These are phyloP conservation scores for Rhynchomys soricoides DNA, from an alignment of 2,113 vertebrate genomes.

Conservation along the genomic window DNA sequence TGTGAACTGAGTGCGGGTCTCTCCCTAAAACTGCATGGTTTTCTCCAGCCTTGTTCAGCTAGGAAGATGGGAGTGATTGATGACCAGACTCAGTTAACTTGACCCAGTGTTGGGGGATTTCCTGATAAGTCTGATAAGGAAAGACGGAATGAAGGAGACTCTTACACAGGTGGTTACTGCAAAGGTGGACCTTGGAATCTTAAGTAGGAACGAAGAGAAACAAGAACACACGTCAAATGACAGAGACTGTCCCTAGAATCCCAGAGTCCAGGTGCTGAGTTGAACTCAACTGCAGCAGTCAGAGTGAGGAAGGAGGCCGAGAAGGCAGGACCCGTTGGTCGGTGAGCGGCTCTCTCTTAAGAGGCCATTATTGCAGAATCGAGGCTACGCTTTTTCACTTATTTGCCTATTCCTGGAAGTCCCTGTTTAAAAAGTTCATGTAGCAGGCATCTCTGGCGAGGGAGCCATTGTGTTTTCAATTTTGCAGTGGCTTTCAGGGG, in stretches of 20 bases:
- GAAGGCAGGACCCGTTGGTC: neutral
- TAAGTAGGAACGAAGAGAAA: neutral
- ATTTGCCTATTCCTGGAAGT: slow-evolving; percentile 14
- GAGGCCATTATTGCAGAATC: neutral
- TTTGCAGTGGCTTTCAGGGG: neutral
- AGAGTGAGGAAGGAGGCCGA: neutral
- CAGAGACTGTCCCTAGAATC: neutral
- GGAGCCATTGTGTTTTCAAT: neutral
- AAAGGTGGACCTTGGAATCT: neutral
- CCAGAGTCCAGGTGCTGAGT: neutral
- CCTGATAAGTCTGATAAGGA: neutral
- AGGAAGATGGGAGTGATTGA: neutral
- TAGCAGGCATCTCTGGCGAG: neutral
- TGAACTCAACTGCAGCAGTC: neutral
- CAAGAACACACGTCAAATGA: neutral
- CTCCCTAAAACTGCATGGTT: neutral
- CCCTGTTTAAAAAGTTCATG: neutral
- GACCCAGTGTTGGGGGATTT: neutral
- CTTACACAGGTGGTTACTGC: neutral
- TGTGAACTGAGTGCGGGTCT: neutral
- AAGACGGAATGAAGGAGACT: neutral
- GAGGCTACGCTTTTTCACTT: neutral
- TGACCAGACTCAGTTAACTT: neutral
- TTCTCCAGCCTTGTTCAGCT: neutral
- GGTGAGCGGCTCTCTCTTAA: neutral